These are phyloP conservation scores for Pemphigus obesinymphae DNA, from an alignment of 1,140 invertebrate species.

Conservation along the genomic window DNA sequence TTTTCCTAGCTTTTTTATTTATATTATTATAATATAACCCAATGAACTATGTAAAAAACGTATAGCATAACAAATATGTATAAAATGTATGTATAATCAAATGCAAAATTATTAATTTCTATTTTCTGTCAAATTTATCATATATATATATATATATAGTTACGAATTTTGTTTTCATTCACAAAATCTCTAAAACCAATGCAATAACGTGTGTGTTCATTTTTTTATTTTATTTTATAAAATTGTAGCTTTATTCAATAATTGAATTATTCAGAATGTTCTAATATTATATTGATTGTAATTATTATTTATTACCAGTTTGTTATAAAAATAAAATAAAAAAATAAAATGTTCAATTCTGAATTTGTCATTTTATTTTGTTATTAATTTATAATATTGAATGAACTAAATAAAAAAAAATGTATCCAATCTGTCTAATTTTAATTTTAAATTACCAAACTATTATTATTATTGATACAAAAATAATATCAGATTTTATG, in stretches of 20 bases:
- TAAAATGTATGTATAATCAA: background rate
- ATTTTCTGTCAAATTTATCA: background rate
- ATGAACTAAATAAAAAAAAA: background rate
- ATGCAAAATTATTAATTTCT: too few relatives aligned
- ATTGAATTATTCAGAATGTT: conserved; percentile 7
- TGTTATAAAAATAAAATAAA: background rate
- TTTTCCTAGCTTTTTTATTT: background rate
- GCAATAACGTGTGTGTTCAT: conserved; percentile 19
- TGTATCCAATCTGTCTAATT: background rate
- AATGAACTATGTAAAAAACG: background rate
- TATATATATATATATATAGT: background rate
- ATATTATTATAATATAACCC: background rate
- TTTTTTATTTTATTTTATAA: conserved; percentile 15
- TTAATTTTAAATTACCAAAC: background rate
- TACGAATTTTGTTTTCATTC: background rate
- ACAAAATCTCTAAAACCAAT: conserved; percentile 2
- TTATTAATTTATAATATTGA: background rate
- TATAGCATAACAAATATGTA: background rate
- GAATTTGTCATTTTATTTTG: background rate
- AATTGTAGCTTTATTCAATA: too few relatives aligned
- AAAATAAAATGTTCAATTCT: background rate
- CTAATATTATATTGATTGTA: background rate
- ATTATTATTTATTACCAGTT: background rate
- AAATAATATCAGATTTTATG: background rate
- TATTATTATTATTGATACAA: background rate